These are phyloP conservation scores for sheep (Ovis aries) DNA, from an alignment of 2,113 vertebrate genomes.

Conservation along the genomic window ARS-UI_Ramb_v3.0 NC_056064.1:17719001-17719500, in stretches of 20 bases:
- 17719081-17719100: not conserved
- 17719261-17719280: not conserved
- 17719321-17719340: not conserved
- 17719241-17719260: not conserved
- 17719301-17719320: not conserved
- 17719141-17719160: not conserved
- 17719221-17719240: not conserved
- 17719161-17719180: not conserved
- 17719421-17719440: not conserved
- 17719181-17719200: not conserved
- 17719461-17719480: not conserved
- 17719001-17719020: not conserved
- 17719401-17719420: not conserved
- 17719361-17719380: not conserved
- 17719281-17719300: not conserved
- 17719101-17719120: not conserved
- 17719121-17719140: not conserved
- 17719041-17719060: not conserved
- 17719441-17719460: not conserved
- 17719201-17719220: not conserved
- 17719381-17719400: not conserved
- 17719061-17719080: not conserved
- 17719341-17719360: slow-evolving; percentile 3
- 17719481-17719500: not conserved
- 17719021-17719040: not conserved